Evolutionary conservation across 2,797 vertebrate species (phyloP), one percentile per base, ranked within the genome.

Genomic region (Cuculus canorus): DNA sequence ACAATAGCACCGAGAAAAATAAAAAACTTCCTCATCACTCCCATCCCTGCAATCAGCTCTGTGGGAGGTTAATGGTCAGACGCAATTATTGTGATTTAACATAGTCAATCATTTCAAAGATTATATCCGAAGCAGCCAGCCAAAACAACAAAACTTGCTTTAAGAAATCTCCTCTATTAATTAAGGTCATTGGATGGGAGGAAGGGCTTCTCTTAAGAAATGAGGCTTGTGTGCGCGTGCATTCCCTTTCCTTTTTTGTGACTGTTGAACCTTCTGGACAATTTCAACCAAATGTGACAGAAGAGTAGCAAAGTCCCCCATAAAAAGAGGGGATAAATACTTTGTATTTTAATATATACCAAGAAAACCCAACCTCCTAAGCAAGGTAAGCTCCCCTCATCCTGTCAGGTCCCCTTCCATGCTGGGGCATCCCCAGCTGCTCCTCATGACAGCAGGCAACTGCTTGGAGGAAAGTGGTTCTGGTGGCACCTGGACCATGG

Each of bases 51-150:
- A 94, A 96, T 96, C 93, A 85, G 75, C 95, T 95, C 81, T 54
- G 86, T 73, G 41, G 95, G 93, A 95, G 95, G 96, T 96, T 96
- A 95, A 97, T 93, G 92, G 94, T 87, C 94, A 93, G 92, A 61
- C 41, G 72, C 75, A 92, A 95, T 97, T 92, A 96, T 94, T 86
- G 80, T 84, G 88, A 93, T 90, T 97, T 95, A 95, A 85, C 91
- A 82, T 52, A 82, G 93, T 87, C 86, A 96, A 13, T 88, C 11
- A 91, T 93, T 96, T 92, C 83, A 94, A 94, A 96, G 86, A 94
- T 87, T 93, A 89, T 50, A 93, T 48, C 32, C 92, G 88, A 92
- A 96, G 75, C 86, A 95, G 71, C n/a, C 88, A 89, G 48, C 60
- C 90, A 91, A 95, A 96, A 91, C 78, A 95, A 82, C 64, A 23